Evolutionary conservation across 92 coral and sea anemone species (phyloP).

Genomic region (Meandrina meandrites): DNA sequence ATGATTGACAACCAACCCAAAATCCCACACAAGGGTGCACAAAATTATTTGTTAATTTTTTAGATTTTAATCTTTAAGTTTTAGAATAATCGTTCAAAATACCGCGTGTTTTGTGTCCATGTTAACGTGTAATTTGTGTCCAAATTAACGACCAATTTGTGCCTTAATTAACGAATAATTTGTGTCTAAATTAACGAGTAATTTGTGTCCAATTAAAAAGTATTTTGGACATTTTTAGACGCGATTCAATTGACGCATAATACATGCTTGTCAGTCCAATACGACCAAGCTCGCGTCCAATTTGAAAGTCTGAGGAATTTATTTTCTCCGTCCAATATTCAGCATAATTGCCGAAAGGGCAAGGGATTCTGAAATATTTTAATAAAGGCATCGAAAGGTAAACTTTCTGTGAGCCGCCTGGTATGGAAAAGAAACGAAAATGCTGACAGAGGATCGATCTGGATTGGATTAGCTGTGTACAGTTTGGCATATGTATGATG

Average conservation of each 20-base stretch:
- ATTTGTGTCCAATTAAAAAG: neutral
- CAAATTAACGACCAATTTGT: neutral
- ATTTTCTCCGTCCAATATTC: neutral
- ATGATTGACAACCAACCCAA: too few relatives aligned
- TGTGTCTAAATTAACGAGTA: neutral
- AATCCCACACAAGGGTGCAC: too few relatives aligned
- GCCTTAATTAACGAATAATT: neutral
- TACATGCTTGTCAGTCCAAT: too few relatives aligned
- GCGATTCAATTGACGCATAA: too few relatives aligned
- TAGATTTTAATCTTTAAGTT: too few relatives aligned
- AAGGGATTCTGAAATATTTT: neutral
- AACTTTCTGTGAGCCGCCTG: neutral
- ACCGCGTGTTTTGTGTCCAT: too few relatives aligned
- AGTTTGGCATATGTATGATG: too few relatives aligned
- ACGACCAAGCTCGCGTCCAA: too few relatives aligned
- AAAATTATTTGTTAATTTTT: too few relatives aligned
- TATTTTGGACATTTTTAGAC: neutral
- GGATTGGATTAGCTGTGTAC: neutral
- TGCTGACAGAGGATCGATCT: neutral
- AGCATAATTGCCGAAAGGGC: neutral
- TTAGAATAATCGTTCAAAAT: too few relatives aligned
- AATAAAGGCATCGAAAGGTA: neutral
- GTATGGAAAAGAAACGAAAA: neutral
- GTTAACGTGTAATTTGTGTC: neutral
- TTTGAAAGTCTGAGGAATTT: too few relatives aligned